phyloP scores from a whole-genome alignment of 2,113 vertebrate species.

The Syngnathus scovelli region DNA sequence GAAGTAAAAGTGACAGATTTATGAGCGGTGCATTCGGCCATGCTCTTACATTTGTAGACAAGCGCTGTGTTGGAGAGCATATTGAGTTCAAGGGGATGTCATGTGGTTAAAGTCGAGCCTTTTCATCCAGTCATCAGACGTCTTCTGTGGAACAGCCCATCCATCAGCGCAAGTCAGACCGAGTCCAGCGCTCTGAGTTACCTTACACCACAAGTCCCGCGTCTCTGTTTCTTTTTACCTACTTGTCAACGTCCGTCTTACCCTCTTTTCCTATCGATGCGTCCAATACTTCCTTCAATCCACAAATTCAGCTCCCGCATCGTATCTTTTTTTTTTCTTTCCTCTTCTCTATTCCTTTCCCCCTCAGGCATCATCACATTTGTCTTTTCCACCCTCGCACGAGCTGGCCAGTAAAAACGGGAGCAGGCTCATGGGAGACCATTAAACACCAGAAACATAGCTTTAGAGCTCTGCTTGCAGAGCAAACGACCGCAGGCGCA shows the following conservation, averaged over 20 bases:
- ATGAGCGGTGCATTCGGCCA: neutral
- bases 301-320: slow-evolving; percentile 4
- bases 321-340: slow-evolving; percentile 6
- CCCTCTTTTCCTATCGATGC: slow-evolving; percentile 3
- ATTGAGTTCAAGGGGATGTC: neutral
- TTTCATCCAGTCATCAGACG: slow-evolving; percentile 13
- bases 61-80: neutral
- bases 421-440: slow-evolving; percentile 55
- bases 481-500: slow-evolving; percentile 37
- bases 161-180: slow-evolving; percentile 48
- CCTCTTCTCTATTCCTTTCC: slow-evolving; percentile 23
- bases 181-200: slow-evolving; percentile 46
- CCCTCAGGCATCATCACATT: slow-evolving; percentile 37
- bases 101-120: slow-evolving; percentile 23
- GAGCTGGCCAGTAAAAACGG: slow-evolving; percentile 55
- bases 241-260: slow-evolving; percentile 9
- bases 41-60: neutral
- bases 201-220: slow-evolving; percentile 37
- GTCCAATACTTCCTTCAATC: slow-evolving; percentile 22
- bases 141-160: slow-evolving; percentile 38
- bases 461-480: slow-evolving; percentile 31
- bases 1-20: neutral
- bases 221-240: slow-evolving; percentile 18
- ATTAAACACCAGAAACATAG: slow-evolving; percentile 53
- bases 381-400: slow-evolving; percentile 38